Base-by-base conservation (phyloP, 2,113 vertebrate species). In the Camelus dromedarius region DNA sequence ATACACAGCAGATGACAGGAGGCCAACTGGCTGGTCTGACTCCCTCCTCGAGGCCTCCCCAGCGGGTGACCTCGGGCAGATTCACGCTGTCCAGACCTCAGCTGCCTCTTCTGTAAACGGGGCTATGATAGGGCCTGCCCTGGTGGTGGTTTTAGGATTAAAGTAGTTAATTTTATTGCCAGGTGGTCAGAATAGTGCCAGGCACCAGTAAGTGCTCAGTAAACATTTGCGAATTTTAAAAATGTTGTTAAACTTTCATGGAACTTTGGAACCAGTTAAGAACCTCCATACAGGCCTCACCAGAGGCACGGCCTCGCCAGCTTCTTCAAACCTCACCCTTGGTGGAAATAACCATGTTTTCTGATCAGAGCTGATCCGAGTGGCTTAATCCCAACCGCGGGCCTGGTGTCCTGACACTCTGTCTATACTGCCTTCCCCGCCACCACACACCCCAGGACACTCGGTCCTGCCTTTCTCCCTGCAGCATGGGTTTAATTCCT, bases 1-100 rank as follows among this genome's bases (percentile, higher is more conserved):
- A 0, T 3, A 10, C 42, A 0, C 2, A 1, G 72, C 48, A 10
- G 46, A 6, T 0, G 4, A 12, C 28, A 10, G 3, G 38, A 19
- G 35, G 18, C 46, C 24, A 1, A 9, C 22, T 0, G 1, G 79
- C n/a, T 15, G 5, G 15, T 8, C 5, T 0, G 22, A 46, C 6
- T 1, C 60, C 56, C 54, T 0, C 11, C 0, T 1, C 28, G 14
- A 5, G 9, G 4, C 24, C 64, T 54, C 35, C 70, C 30, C 56
- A 26, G 54, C 19, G 16, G 3, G 18, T 16, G 46, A 8, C 22
- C 60, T 28, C 0, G 24, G n/a, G 38, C 18, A 38, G 13, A 22
- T 7, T n/a, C n/a, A 3, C 2, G 13, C 20, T 13, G 14, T 26
- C 70, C 32, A 9, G 28, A 22, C 28, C 73, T n/a, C 77, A 0